Evolutionary conservation across 2,888 invertebrate species (phyloP).

Genomic region (Lithophane leautieri): DNA sequence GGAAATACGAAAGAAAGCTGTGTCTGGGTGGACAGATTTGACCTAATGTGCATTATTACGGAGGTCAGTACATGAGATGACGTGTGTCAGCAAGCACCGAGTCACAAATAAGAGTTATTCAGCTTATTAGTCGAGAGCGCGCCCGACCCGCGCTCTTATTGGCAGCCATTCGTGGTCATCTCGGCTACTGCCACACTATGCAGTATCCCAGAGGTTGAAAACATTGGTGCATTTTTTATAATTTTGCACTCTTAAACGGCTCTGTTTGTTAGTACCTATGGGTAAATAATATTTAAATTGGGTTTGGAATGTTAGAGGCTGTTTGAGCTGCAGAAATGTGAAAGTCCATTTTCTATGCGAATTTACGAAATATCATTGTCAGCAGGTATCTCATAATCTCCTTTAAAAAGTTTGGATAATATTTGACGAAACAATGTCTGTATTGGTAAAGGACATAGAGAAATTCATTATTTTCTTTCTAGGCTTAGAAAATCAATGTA

Average conservation of each 20-base stretch:
- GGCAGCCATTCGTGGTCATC: constrained; percentile 65
- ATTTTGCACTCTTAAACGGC: not conserved
- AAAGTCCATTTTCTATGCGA: not conserved
- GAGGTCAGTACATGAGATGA: constrained; percentile 38
- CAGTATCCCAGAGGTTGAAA: constrained; percentile 67
- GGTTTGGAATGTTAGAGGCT: not conserved
- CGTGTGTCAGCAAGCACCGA: constrained; percentile 35
- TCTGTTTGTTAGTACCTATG: not conserved
- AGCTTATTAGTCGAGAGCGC: constrained; percentile 70
- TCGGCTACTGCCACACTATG: constrained; percentile 55
- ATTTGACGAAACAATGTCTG: not conserved
- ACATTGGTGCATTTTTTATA: constrained; percentile 42
- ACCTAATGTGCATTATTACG: constrained; percentile 1
- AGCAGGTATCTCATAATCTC: not conserved
- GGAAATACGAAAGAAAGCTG: not conserved
- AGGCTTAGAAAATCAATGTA: not conserved
- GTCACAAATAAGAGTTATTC: constrained; percentile 58
- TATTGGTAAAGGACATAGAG: not conserved
- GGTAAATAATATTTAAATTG: not conserved
- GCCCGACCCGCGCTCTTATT: constrained; percentile 73
- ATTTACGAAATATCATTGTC: not conserved
- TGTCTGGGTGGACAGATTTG: constrained; percentile 19
- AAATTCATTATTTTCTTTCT: not conserved
- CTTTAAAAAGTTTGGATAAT: not conserved
- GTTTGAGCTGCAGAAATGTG: not conserved